phyloP scores from a whole-genome alignment of 2,888 invertebrate species.

The Mimumesa dahlbomi region DNA sequence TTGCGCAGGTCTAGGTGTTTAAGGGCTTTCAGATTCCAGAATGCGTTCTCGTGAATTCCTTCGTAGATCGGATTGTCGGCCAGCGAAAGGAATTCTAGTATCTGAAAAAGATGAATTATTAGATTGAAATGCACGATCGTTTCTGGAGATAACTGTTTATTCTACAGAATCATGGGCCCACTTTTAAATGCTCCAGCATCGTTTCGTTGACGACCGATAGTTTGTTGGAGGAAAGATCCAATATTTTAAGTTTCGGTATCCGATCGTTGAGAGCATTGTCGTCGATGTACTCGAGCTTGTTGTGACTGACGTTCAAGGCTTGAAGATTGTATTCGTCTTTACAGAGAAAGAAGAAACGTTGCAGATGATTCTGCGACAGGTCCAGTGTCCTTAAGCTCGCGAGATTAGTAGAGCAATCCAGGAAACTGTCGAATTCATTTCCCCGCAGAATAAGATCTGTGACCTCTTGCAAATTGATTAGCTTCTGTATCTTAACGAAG shows the following conservation, averaged over 20 bases:
- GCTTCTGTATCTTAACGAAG: constrained; percentile 68
- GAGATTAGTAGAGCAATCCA: constrained; percentile 84
- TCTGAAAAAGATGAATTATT: constrained; percentile 67
- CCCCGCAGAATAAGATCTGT: constrained; percentile 73
- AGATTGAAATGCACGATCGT: too few relatives aligned
- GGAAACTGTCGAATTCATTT: constrained; percentile 75
- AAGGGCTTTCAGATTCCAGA: constrained; percentile 67
- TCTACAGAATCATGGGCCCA: constrained; percentile 40
- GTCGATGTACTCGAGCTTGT: constrained; percentile 89
- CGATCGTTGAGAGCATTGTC: constrained; percentile 74
- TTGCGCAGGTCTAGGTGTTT: constrained; percentile 71
- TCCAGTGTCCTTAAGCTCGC: constrained; percentile 91
- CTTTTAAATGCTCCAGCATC: constrained; percentile 76
- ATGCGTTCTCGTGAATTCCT: constrained; percentile 74
- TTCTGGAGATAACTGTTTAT: too few relatives aligned
- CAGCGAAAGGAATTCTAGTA: constrained; percentile 72
- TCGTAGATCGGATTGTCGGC: constrained; percentile 75
- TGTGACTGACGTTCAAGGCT: constrained; percentile 92
- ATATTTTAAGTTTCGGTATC: constrained; percentile 70
- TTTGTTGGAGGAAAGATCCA: constrained; percentile 76
- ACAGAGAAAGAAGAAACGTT: constrained; percentile 83
- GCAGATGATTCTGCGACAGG: constrained; percentile 90
- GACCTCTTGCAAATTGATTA: constrained; percentile 66
- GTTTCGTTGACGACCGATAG: constrained; percentile 74
- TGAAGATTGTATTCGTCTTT: constrained; percentile 92